A percentile compares a stretch with the other conserved stretches of the same genome.
Evolutionary conservation across 2,797 vertebrate species (phyloP).

Genomic region (Melanotaenia boesemani): DNA sequence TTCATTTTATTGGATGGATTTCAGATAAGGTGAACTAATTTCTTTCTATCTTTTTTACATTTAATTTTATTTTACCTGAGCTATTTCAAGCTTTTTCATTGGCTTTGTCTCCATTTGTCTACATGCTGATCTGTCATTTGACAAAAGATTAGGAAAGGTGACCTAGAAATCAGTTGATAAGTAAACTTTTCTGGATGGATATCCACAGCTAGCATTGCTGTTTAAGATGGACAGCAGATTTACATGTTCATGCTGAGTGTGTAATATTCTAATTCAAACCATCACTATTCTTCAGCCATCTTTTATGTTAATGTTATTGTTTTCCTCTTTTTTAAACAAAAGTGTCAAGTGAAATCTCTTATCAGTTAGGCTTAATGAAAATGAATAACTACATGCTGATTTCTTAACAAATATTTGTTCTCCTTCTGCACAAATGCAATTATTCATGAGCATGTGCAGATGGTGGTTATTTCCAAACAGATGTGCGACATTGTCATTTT

Average conservation of each 20-base stretch:
- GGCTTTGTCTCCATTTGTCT: conserved; percentile 28
- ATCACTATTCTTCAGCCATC: neutral
- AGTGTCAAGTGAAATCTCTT: conserved; percentile 7
- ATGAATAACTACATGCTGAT: conserved; percentile 23
- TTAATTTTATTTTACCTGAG: conserved; percentile 27
- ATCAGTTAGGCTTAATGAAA: conserved; percentile 39
- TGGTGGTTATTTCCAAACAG: conserved; percentile 69
- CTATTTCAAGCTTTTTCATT: conserved; percentile 35
- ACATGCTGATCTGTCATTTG: conserved; percentile 53
- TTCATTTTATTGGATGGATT: conserved; percentile 42
- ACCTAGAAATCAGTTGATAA: conserved; percentile 67
- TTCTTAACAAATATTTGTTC: conserved; percentile 59
- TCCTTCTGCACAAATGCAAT: conserved; percentile 48
- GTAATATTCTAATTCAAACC: conserved; percentile 13
- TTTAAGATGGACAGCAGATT: conserved; percentile 27
- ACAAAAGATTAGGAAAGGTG: conserved; percentile 63
- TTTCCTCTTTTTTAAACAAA: neutral
- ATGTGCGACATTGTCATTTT: conserved; percentile 69
- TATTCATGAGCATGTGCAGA: conserved; percentile 68
- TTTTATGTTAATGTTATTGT: neutral
- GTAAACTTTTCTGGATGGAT: conserved; percentile 61
- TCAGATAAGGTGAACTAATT: conserved; percentile 20
- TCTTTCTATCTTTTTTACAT: neutral
- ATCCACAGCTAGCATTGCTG: conserved; percentile 40
- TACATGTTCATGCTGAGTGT: conserved; percentile 23